A percentile compares a stretch with the other conserved stretches of the same genome.
Evolutionary conservation across 2,888 invertebrate species (phyloP).

Genomic region (Orgyia antiqua): DNA sequence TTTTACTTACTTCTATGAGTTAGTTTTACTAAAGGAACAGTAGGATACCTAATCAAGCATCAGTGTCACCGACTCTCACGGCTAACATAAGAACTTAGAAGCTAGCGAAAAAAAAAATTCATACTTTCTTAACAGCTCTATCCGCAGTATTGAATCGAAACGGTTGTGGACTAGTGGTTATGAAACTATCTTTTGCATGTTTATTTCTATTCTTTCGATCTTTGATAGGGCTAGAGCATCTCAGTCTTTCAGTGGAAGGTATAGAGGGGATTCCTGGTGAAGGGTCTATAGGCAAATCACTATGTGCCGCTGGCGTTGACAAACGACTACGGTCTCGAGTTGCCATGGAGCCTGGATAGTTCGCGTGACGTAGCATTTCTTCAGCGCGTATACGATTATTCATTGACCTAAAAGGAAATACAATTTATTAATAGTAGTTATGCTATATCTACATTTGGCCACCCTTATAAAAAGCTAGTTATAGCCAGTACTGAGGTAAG

Average conservation of each 20-base stretch:
- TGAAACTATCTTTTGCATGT: conserved; percentile 57
- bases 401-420: conserved; percentile 72
- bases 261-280: conserved; percentile 55
- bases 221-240: conserved; percentile 53
- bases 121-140: conserved; percentile 62
- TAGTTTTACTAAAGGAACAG: no score
- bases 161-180: conserved; percentile 72
- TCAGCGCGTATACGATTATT: conserved; percentile 83
- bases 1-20: no score
- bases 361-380: conserved; percentile 81
- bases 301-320: conserved; percentile 68
- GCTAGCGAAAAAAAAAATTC: no score
- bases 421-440: no score
- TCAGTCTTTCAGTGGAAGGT: conserved; percentile 47
- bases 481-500: no score
- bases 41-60: no score
- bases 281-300: conserved; percentile 66
- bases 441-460: no score
- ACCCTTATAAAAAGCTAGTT: no score
- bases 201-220: conserved; percentile 48
- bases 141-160: conserved; percentile 74
- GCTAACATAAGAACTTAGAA: no score
- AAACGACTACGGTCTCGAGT: conserved; percentile 75
- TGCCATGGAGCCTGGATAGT: conserved; percentile 83
- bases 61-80: no score